Evolutionary conservation across 2,888 invertebrate genomes (phyloP), one percentile per base, ranked within the genome.

Genomic region (Galerucella pusilla): DNA sequence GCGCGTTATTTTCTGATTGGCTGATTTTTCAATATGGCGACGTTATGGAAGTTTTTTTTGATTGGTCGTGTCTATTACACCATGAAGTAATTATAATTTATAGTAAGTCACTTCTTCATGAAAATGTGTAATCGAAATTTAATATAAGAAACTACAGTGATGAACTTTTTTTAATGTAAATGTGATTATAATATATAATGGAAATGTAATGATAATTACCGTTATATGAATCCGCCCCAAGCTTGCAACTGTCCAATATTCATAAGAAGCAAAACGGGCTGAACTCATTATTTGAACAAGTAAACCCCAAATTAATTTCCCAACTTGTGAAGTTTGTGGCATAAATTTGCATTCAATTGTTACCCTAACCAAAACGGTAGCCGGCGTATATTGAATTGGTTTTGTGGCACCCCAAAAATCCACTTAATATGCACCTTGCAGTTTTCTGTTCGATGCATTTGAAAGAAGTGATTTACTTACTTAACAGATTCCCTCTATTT

Each of bases 391-490:
- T 60, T 63, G 64, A 61, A 76, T 78, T 74, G 74, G 76, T 72
- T 76, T 76, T 75, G 76, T 67, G 61, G 68, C 72, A 76, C 69
- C 72, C 74, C 73, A 25, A 75, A 71, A 78, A 74, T 68, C 68
- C 73, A 75, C 76, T 79, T 74, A 79, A 76, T 77, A 79, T 79
- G 78, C 78, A 75, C 77, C 79, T 78, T 78, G 77, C 74, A 74
- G 46, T 73, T 75, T 73, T 70, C 78, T 75, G 76, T 79, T 73
- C 79, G 67, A 76, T 79, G 77, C 79, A 77, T 79, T 77, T 76
- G 74, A 77, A 79, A 77, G 77, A 77, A 75, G 75, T 75, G 75
- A 79, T 79, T 79, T 77, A 74, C 75, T 79, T 75, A 76, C 74
- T 71, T 71, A 60, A 59, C 64, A 66, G 66, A 75, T 78, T 75